phyloP scores from a whole-genome alignment of 2,113 vertebrate genomes.

The Oxygymnocypris stewartii region DNA sequence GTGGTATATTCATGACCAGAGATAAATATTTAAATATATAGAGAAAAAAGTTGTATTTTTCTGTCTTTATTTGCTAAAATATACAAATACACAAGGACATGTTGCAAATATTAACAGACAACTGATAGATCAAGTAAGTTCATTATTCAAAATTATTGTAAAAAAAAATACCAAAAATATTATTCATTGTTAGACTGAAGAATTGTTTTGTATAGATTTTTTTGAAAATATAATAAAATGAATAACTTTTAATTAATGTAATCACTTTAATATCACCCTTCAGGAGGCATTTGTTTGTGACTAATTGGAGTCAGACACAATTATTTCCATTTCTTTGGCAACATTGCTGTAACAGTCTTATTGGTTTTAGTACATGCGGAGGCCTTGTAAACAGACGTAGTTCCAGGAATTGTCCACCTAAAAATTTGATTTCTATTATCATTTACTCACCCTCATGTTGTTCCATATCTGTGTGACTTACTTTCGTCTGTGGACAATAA shows the following conservation, averaged over 20 bases:
- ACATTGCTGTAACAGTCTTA: conserved; percentile 18
- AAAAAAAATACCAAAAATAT: not conserved
- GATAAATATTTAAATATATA: conserved; percentile 74
- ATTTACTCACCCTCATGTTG: not conserved
- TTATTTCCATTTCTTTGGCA: not conserved
- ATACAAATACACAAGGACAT: not conserved
- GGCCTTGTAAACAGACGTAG: conserved; percentile 9
- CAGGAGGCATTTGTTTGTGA: not conserved
- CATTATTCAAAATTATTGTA: not conserved
- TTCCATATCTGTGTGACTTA: not conserved
- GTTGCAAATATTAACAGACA: not conserved
- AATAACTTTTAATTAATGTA: not conserved
- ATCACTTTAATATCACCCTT: not conserved
- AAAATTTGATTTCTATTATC: not conserved
- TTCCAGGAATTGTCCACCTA: not conserved
- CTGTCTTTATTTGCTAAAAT: not conserved
- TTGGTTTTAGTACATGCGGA: conserved; percentile 29
- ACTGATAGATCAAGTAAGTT: not conserved
- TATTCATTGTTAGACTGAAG: not conserved
- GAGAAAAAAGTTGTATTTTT: not conserved
- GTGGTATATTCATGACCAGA: conserved; percentile 66
- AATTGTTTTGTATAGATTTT: not conserved
- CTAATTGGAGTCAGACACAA: not conserved
- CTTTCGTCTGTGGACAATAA: not conserved
- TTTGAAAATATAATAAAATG: too few species aligned